Base-by-base conservation (phyloP, 1,140 invertebrate species). In the Littorina saxatilis region DNA sequence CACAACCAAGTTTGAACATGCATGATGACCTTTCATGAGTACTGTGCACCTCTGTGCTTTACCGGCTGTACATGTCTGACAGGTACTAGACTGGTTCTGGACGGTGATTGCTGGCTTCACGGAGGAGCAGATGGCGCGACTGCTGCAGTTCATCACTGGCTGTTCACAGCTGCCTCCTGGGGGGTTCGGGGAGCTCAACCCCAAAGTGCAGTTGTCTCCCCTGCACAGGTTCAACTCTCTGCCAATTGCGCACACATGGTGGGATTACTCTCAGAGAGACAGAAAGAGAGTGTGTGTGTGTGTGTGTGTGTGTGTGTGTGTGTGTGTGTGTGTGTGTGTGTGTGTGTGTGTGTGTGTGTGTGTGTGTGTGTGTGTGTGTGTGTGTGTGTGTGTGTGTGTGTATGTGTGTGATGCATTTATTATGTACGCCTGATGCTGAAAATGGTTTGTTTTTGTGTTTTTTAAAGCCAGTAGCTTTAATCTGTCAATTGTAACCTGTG, bases 181-280 rank as follows among this genome's bases (percentile, higher is more conserved):
- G 58, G 98, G 98, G 15, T 98, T 95, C 86, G 94, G 95, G 87
- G 96, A 98, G 90, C 93, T 98, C 1, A 96, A 95, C 92, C 98
- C 97, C 1, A 95, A 96, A 73, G 98, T 98, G 93, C 97, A 98
- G 92, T 96, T 99, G 66, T 96, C 96, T 35, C 96, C 97, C 20
- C 95, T 96, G 72, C 96, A 96, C 15, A 97, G 96, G 63, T 97
- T 96, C 93, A 97, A 96, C 61, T 97, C 96, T 91, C 93, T 98
- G 88, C 97, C 97, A 58, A 98, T 97, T 32, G 97, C 97, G 68
- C 97, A 98, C 92, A 98, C 97, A 66, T 98, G 97, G 96, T 96
- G 93, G 92, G 90, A 27, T 15, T 4, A 23, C 55, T 27, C 15
- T 58, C 47, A 58, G 15, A 15, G 55, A 15, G 55, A 23, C 9